phyloP scores from a whole-genome alignment of 2,888 invertebrate genomes.

The Lamellibrachia satsuma region DNA sequence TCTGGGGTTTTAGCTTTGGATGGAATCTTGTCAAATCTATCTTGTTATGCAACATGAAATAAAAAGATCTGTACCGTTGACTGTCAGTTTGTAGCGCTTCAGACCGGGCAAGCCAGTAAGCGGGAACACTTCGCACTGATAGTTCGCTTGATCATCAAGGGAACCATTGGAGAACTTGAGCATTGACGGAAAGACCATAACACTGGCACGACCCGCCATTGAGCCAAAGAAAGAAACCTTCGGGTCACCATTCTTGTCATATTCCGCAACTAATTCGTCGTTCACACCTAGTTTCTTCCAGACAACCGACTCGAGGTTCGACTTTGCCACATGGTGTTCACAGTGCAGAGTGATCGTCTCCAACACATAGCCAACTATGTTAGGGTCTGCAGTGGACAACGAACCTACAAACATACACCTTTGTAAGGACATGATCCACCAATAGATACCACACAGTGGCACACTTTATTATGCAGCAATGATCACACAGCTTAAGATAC shows the following conservation, averaged over 20 bases:
- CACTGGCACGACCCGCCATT: not conserved
- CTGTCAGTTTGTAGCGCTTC: not conserved
- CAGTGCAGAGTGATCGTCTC: not conserved
- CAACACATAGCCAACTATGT: not conserved
- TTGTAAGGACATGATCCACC: too few relatives aligned
- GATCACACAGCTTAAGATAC: too few relatives aligned
- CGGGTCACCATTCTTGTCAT: not conserved
- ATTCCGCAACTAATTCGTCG: not conserved
- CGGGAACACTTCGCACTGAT: not conserved
- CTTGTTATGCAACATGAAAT: not conserved
- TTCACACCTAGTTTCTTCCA: not conserved
- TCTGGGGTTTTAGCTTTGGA: too few relatives aligned
- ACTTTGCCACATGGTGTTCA: not conserved
- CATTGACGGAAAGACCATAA: not conserved
- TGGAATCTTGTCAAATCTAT: too few relatives aligned
- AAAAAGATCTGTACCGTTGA: not conserved
- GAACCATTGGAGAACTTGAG: conserved; percentile 4
- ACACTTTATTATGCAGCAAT: too few relatives aligned
- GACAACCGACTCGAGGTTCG: not conserved
- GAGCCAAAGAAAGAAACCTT: not conserved
- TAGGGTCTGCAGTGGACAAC: not conserved
- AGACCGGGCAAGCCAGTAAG: not conserved
- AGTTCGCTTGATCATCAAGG: not conserved
- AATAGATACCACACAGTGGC: too few relatives aligned
- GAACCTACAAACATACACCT: not conserved